Evolutionary conservation across 37 sponge, comb jelly and placozoan genomes (phyloP).

Genomic region (Aplysina aerophoba): DNA sequence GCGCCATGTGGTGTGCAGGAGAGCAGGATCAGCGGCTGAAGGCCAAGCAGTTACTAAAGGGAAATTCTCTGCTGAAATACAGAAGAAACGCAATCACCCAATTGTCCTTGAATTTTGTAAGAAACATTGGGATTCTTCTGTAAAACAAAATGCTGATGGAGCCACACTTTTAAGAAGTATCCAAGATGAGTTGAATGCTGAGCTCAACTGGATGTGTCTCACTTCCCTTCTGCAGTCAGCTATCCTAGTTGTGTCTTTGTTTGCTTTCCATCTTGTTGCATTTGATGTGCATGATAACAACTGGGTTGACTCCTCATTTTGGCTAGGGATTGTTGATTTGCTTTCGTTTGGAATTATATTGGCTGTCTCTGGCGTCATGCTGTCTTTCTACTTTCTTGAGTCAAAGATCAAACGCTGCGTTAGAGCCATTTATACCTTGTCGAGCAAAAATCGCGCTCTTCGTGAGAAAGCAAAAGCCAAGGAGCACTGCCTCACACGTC

Average conservation of each 20-base stretch:
- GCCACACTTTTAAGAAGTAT: background rate
- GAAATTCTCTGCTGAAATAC: background rate
- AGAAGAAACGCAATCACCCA: background rate
- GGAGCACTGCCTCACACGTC: constrained; percentile 11
- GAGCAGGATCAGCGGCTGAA: background rate
- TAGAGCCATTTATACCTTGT: background rate
- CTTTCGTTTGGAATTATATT: background rate
- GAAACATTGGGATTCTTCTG: background rate
- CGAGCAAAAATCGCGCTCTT: background rate
- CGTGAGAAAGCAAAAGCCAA: background rate
- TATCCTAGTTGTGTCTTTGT: background rate
- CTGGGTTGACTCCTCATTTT: background rate
- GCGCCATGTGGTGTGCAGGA: background rate
- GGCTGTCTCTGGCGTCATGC: constrained; percentile 6
- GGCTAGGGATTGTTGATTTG: constrained; percentile 9
- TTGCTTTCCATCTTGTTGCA: background rate
- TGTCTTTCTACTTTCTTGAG: constrained; percentile 23
- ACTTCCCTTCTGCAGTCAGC: background rate
- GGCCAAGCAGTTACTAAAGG: background rate
- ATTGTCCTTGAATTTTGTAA: background rate
- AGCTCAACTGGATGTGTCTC: background rate
- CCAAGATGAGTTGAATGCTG: background rate
- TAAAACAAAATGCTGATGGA: background rate
- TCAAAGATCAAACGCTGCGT: background rate
- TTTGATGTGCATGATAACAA: background rate